phyloP scores from a whole-genome alignment of 1,140 invertebrate genomes.

The Halesus radiatus region DNA sequence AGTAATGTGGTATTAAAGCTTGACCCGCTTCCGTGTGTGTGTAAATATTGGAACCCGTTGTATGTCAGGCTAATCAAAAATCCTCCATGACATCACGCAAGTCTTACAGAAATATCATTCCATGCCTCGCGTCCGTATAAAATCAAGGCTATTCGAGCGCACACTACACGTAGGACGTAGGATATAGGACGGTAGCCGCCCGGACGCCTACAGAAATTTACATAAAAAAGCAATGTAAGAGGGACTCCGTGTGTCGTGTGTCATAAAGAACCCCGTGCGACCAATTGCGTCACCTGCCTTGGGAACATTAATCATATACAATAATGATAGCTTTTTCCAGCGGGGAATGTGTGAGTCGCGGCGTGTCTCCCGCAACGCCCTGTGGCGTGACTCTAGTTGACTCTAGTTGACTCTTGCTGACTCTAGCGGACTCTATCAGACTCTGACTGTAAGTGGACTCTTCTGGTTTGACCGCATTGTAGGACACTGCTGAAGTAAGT shows the following conservation, averaged over 20 bases:
- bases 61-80: constrained; percentile 20
- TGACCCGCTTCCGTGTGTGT: constrained; percentile 2
- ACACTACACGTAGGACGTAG: too few relatives aligned
- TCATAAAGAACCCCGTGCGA: constrained; percentile 55
- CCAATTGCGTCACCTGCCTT: constrained; percentile 56
- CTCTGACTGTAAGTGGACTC: too few relatives aligned
- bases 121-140: constrained; percentile 34
- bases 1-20: neutral
- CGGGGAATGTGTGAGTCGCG: constrained; percentile 52
- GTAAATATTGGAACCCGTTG: neutral
- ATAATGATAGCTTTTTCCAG: constrained; percentile 54
- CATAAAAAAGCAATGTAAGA: constrained; percentile 56
- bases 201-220: constrained; percentile 42
- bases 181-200: neutral
- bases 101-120: constrained; percentile 28
- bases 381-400: constrained; percentile 10
- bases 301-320: constrained; percentile 55
- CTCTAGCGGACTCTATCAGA: neutral
- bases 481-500: too few relatives aligned
- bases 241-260: constrained; percentile 55
- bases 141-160: constrained; percentile 33
- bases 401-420: neutral
- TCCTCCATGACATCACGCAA: constrained; percentile 23
- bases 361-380: constrained; percentile 36
- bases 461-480: too few relatives aligned